Evolutionary conservation across 1,140 invertebrate species (phyloP), one percentile per base, ranked within the genome.

Genomic region (Lamellibrachia luymesi): DNA sequence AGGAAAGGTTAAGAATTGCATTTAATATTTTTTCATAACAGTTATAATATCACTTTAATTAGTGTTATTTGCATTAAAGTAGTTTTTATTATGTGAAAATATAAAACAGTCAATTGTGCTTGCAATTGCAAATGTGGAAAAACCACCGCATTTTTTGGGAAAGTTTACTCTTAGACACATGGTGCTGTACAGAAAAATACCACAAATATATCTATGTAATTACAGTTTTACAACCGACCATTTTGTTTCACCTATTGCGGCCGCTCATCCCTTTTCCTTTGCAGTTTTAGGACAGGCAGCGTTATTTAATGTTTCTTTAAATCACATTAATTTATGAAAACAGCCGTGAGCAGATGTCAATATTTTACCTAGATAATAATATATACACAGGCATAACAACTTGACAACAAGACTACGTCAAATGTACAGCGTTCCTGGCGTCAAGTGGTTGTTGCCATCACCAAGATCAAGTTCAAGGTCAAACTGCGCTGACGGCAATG

Each of bases 401-500:
- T 0, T 7, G 52, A 80, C 64, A 22, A 80, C 13, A 56, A 22
- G 64, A 80, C 64, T 80, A 80, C 25, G 50, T 95, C 93, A 96
- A 90, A 96, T 95, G 93, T 95, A 96, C 93, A 96, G 92, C 17
- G 95, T 95, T 25, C 95, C 95, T 92, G 94, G 94, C 13, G 27
- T 56, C 49, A 90, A 91, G 91, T 95, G 95, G 93, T 94, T 95
- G 52, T 95, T 94, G 51, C 93, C 93, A 95, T 98, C 98, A 2
- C 98, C 98, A 93, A 98, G 97, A 96, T 98, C 98, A 94, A 98
- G 96, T 94, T 97, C 97, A 93, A 97, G 96, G 94, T 97, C 97
- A 52, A 50, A 49, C 50, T 17, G 64, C 27, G 38, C 50, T 25
- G 80, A 8, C n/a, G 27, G 52, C 22, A 51, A 22, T n/a, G 52